Percentiles rank a stretch among this genome's conserved stretches.
These are phyloP conservation scores for Arnoldichthys spilopterus DNA, from an alignment of 2,797 vertebrate species.

Conservation along the genomic window DNA sequence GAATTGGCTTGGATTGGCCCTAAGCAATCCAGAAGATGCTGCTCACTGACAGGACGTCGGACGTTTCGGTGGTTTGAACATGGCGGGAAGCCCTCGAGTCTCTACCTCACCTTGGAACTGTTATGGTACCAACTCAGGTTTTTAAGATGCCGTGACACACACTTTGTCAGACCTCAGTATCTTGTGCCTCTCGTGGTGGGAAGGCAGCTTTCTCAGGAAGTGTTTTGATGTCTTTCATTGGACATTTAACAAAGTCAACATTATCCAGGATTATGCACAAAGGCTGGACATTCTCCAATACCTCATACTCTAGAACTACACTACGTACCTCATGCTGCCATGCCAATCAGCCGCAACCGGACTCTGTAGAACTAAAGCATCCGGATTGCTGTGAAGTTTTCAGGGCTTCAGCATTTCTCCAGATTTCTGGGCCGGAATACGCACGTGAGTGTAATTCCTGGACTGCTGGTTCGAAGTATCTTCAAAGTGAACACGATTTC, in stretches of 20 bases:
- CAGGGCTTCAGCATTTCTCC: not conserved
- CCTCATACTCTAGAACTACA: conserved; percentile 75
- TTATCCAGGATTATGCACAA: conserved; percentile 67
- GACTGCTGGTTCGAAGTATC: not conserved
- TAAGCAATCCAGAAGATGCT: not conserved
- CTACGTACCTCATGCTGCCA: conserved; percentile 73
- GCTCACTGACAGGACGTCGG: not conserved
- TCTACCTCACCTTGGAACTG: not conserved
- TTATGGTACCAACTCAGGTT: conserved; percentile 1
- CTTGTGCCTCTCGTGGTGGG: conserved; percentile 59
- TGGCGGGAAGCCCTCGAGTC: conserved; percentile 7
- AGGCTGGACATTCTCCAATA: conserved; percentile 66
- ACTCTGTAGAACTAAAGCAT: conserved; percentile 11
- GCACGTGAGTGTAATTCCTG: not conserved
- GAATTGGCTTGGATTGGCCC: not conserved
- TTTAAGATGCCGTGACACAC: not conserved
- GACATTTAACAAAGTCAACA: conserved; percentile 61
- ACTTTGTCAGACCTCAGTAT: conserved; percentile 54
- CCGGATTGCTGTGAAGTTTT: not conserved
- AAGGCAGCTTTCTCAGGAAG: conserved; percentile 77
- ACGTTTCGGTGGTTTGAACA: not conserved
- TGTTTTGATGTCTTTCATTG: conserved; percentile 59
- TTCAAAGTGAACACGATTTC: not conserved
- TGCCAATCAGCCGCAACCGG: conserved; percentile 59
- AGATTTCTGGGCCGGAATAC: not conserved